These are phyloP conservation scores for Aphodius granarius DNA, from an alignment of 2,888 invertebrate species.

Conservation along the genomic window DNA sequence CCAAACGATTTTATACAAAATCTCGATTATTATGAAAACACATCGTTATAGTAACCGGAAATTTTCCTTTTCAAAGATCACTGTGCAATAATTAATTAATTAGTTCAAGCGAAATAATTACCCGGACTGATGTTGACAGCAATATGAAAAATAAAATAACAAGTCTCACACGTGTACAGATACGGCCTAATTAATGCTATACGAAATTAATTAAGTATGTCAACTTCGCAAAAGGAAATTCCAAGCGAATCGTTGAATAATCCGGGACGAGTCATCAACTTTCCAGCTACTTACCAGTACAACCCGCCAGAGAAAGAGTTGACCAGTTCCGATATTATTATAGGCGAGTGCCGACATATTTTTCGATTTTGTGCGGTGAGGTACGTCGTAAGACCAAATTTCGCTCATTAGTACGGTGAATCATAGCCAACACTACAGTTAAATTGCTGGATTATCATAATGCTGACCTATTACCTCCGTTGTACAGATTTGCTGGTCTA, in stretches of 20 bases:
- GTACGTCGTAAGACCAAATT: constrained; percentile 31
- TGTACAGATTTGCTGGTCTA: not conserved
- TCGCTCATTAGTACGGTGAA: constrained; percentile 36
- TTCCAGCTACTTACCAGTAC: constrained; percentile 2
- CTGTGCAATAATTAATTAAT: constrained; percentile 11
- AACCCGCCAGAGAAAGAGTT: not conserved
- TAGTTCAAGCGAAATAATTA: not conserved
- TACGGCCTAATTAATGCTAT: not conserved
- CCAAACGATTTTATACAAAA: not conserved
- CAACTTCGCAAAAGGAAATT: constrained; percentile 11
- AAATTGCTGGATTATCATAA: constrained; percentile 37
- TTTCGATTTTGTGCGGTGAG: constrained; percentile 34
- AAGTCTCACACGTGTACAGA: not conserved
- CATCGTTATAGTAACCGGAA: not conserved
- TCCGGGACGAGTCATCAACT: not conserved
- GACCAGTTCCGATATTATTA: constrained; percentile 17
- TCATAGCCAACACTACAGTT: constrained; percentile 35
- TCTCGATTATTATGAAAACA: not conserved
- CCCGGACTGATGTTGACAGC: not conserved
- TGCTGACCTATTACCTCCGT: constrained; percentile 31
- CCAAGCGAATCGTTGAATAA: not conserved
- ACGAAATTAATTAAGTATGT: constrained; percentile 11
- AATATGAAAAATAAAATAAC: not conserved
- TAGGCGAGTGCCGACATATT: constrained; percentile 27
- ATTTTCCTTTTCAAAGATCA: not conserved